Conservation (phyloP, 2,113 vertebrate species). For the Pachyramphus minor region DNA sequence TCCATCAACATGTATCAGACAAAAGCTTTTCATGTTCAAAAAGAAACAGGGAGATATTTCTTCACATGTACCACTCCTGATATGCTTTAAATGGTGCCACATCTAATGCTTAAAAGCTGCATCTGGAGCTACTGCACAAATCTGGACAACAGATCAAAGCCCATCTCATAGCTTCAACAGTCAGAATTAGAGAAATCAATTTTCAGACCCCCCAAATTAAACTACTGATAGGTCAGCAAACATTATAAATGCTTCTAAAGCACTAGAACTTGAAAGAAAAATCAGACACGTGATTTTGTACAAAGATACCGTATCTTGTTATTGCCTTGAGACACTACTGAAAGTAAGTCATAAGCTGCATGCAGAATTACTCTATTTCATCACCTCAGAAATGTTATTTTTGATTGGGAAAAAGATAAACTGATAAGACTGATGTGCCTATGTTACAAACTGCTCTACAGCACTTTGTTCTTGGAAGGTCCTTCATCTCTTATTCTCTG, state of each 20-base stretch:
- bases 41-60: not conserved
- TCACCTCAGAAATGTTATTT: not conserved
- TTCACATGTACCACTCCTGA: not conserved
- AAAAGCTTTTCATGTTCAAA: conserved; percentile 16
- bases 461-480: not conserved
- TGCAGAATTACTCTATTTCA: not conserved
- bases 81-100: not conserved
- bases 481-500: not conserved
- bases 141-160: conserved; percentile 54
- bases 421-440: not conserved
- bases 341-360: not conserved
- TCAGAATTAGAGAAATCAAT: conserved; percentile 40
- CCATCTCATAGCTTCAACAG: conserved; percentile 23
- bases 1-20: conserved; percentile 16
- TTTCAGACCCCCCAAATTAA: conserved; percentile 17
- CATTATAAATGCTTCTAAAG: conserved; percentile 22
- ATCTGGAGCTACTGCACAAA: not conserved
- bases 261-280: conserved; percentile 42
- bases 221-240: conserved; percentile 37
- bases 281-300: conserved; percentile 10
- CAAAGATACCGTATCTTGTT: not conserved
- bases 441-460: not conserved
- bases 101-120: not conserved
- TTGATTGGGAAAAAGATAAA: not conserved
- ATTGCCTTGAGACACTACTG: not conserved